Percentiles rank a stretch among this genome's conserved stretches.
Evolutionary conservation across 2,888 invertebrate species (phyloP).

Genomic region (Pachliopta kotzebuea): DNA sequence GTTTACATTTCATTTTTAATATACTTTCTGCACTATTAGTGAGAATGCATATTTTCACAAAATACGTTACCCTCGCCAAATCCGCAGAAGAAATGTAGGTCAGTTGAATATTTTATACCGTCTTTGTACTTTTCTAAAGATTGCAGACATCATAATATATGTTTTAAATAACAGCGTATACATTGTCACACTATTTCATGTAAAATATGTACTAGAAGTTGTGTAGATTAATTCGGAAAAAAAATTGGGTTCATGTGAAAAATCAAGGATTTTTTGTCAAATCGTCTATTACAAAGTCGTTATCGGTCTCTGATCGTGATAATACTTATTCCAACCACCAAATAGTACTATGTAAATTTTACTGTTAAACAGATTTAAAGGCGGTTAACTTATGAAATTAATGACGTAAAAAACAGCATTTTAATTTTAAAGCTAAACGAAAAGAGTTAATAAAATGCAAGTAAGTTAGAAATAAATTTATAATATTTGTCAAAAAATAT

Average conservation of each 20-base stretch:
- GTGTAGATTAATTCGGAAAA: background rate
- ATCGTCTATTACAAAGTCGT: no score
- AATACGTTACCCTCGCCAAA: constrained; percentile 6
- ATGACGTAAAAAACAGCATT: no score
- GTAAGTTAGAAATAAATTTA: no score
- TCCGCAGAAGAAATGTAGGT: constrained; percentile 13
- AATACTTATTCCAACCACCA: no score
- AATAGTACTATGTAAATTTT: no score
- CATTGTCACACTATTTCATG: background rate
- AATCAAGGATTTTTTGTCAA: no score
- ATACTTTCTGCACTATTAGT: background rate
- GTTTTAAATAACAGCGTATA: background rate
- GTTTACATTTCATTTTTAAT: background rate
- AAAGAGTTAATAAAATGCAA: no score
- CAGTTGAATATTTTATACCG: constrained; percentile 1
- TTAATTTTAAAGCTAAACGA: no score
- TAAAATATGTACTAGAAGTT: background rate
- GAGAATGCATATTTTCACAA: constrained; percentile 3
- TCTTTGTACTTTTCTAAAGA: background rate
- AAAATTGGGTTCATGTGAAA: background rate
- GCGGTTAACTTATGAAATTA: no score
- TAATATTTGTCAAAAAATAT: no score
- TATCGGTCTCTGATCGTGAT: no score
- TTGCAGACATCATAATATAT: background rate
- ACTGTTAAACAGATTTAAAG: no score